Evolutionary conservation across 2,888 invertebrate genomes (phyloP).

Genomic region (Catocala nupta): DNA sequence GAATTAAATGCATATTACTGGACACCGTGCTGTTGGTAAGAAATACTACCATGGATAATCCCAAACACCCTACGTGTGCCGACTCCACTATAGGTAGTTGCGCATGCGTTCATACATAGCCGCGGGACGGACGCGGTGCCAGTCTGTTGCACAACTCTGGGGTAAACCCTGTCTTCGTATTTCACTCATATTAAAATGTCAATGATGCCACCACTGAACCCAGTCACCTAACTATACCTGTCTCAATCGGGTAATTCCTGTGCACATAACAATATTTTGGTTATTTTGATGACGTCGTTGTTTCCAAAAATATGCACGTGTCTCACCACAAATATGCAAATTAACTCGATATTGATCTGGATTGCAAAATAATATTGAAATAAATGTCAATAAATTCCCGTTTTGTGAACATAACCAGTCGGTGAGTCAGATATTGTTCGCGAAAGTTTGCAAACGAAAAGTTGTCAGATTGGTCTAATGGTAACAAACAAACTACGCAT

Average conservation of each 20-base stretch:
- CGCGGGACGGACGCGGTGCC: too few relatives aligned
- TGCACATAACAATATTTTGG: constrained; percentile 4
- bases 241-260: constrained; percentile 6
- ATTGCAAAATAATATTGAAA: too few relatives aligned
- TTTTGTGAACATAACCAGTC: not conserved
- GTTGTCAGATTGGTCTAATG: too few relatives aligned
- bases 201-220: too few relatives aligned
- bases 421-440: constrained; percentile 7
- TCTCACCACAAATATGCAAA: constrained; percentile 5
- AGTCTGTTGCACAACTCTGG: too few relatives aligned
- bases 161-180: not conserved
- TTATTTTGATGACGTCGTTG: constrained; percentile 6
- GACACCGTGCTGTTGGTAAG: too few relatives aligned
- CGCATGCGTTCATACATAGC: too few relatives aligned
- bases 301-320: not conserved
- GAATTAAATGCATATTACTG: too few relatives aligned
- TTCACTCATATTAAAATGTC: not conserved
- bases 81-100: too few relatives aligned
- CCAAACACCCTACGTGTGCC: too few relatives aligned
- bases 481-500: too few relatives aligned
- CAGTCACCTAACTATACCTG: not conserved
- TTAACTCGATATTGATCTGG: not conserved
- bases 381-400: not conserved
- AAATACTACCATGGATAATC: too few relatives aligned
- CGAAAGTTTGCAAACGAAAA: constrained; percentile 3